Evolutionary conservation across 1,140 invertebrate species (phyloP).

Genomic region (Leptoteleia sp.): DNA sequence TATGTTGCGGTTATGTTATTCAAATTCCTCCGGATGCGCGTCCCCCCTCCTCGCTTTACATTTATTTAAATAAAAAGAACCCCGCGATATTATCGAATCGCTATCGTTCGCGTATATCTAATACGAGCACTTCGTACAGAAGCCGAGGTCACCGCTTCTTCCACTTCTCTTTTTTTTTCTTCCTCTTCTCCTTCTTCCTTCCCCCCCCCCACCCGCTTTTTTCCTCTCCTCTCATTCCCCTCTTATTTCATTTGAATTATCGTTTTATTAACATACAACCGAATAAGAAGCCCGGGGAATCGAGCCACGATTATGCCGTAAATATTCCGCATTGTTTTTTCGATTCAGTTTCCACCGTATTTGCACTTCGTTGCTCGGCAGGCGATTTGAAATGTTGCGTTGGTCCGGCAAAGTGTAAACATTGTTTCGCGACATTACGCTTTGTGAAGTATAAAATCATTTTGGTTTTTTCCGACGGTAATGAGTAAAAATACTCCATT

Average conservation of each 20-base stretch:
- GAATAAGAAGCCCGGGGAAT: constrained; percentile 39
- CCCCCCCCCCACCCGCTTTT: not conserved
- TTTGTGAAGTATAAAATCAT: no score
- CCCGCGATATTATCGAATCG: constrained; percentile 61
- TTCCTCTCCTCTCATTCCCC: constrained; percentile 6
- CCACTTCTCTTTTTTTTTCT: not conserved
- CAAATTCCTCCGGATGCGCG: constrained; percentile 62
- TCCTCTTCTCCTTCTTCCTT: constrained; percentile 12
- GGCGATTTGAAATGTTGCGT: no score
- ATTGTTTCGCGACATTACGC: no score
- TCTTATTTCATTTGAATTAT: constrained; percentile 63
- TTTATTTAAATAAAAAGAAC: constrained; percentile 68
- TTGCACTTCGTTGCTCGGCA: constrained; percentile 7
- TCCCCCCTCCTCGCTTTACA: constrained; percentile 50
- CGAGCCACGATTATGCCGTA: constrained; percentile 45
- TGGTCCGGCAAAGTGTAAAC: no score
- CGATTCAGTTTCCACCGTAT: constrained; percentile 1
- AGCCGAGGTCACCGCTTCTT: constrained; percentile 56
- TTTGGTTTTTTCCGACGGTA: no score
- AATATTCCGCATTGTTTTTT: constrained; percentile 29
- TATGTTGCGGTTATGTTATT: constrained; percentile 67
- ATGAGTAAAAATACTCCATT: no score
- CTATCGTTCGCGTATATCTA: constrained; percentile 66
- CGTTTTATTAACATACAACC: constrained; percentile 64
- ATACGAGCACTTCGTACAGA: constrained; percentile 66